Conservation (phyloP, 2,113 vertebrate genomes). For the Microcebus lehilahytsara region DNA sequence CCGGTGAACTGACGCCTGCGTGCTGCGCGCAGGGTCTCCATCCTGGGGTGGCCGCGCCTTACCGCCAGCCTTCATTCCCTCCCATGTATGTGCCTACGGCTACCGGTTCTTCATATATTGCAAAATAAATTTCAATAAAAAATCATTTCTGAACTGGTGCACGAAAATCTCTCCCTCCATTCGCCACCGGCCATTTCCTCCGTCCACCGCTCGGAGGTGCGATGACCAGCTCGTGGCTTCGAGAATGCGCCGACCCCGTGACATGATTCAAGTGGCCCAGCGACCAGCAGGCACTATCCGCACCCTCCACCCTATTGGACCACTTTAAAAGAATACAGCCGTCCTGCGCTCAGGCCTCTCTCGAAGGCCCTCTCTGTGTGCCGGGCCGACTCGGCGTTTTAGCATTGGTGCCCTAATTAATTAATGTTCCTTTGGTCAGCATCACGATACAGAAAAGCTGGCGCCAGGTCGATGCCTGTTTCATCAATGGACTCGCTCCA, state of each 20-base stretch:
- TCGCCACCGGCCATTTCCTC: neutral
- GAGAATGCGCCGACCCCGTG: too few species aligned
- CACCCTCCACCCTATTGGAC: rapidly evolving
- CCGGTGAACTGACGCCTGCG: neutral
- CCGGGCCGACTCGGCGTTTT: neutral
- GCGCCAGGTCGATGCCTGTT: neutral
- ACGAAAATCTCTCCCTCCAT: neutral
- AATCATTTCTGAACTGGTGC: neutral
- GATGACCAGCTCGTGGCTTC: neutral
- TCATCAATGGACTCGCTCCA: neutral
- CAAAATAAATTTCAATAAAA: neutral
- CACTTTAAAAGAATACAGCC: neutral
- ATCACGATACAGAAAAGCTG: neutral
- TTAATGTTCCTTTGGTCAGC: neutral
- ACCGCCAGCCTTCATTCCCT: neutral
- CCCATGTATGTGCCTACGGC: neutral
- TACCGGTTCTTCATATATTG: neutral
- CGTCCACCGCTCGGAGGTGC: neutral
- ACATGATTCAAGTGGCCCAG: neutral
- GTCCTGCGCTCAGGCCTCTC: neutral
- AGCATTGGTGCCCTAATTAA: neutral
- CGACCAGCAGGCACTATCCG: too few species aligned
- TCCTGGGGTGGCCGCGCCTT: neutral
- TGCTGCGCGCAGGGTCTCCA: neutral
- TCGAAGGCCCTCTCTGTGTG: neutral